Evolutionary conservation across 1,140 invertebrate species (phyloP).

Genomic region (Galleria mellonella): DNA sequence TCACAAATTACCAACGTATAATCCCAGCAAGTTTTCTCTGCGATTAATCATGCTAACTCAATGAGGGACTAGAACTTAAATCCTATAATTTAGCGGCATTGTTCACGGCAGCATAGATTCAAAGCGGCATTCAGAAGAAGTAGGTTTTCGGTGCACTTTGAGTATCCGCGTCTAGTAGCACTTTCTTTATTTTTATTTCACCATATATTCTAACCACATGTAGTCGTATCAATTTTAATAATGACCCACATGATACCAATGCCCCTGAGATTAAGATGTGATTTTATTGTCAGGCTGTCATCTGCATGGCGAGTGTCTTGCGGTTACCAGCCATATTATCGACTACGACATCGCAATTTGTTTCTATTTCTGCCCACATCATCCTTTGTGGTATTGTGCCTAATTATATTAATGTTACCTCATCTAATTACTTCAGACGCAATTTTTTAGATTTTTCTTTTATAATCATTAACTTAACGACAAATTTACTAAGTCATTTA

Average conservation of each 20-base stretch:
- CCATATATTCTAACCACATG: conserved; percentile 9
- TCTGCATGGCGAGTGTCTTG: conserved; percentile 9
- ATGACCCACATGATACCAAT: too few relatives aligned
- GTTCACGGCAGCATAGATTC: conserved; percentile 37
- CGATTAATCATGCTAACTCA: conserved; percentile 60
- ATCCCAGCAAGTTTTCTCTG: conserved; percentile 46
- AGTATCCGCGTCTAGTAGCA: conserved; percentile 37
- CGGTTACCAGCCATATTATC: conserved; percentile 35
- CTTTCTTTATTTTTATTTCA: conserved; percentile 35
- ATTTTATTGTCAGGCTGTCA: conserved; percentile 1
- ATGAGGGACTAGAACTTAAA: conserved; percentile 48
- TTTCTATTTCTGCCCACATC: conserved; percentile 46
- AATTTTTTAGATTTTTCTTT: not conserved
- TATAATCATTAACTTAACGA: conserved; percentile 16
- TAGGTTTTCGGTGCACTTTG: conserved; percentile 58
- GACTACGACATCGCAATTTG: conserved; percentile 45
- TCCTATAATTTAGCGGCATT: conserved; percentile 62
- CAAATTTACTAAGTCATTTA: too few relatives aligned
- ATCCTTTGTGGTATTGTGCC: conserved; percentile 37
- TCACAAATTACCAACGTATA: conserved; percentile 43
- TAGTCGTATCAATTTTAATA: not conserved
- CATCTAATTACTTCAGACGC: conserved; percentile 28
- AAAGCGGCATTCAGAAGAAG: conserved; percentile 46
- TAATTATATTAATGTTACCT: conserved; percentile 43
- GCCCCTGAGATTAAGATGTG: not conserved